These are phyloP conservation scores for Leptinotarsa lineolata DNA, from an alignment of 1,140 invertebrate genomes.

Conservation along the genomic window DNA sequence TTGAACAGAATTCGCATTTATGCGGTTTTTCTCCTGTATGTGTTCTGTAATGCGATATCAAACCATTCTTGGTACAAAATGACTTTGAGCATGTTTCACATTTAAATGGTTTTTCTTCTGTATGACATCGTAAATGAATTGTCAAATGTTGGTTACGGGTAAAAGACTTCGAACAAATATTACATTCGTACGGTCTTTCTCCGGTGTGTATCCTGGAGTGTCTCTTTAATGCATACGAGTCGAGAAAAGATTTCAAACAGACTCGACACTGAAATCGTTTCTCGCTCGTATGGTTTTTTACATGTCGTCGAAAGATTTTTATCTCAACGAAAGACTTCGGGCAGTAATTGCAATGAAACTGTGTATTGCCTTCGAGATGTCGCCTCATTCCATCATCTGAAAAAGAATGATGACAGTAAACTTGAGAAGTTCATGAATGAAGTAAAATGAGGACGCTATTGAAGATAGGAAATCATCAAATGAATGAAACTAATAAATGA, in stretches of 20 bases:
- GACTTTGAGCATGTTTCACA: background rate
- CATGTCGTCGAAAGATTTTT: too few species aligned
- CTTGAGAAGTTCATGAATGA: too few species aligned
- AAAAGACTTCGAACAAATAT: conserved; percentile 32
- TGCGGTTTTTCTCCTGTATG: background rate
- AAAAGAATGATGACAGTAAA: too few species aligned
- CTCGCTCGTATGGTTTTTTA: conserved; percentile 61
- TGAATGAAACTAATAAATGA: too few species aligned
- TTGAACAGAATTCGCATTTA: background rate
- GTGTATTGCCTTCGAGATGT: too few species aligned
- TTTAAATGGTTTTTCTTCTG: background rate
- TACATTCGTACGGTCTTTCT: conserved; percentile 42
- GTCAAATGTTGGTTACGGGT: background rate
- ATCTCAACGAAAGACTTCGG: too few species aligned
- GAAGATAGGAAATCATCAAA: too few species aligned
- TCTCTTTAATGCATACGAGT: conserved; percentile 53
- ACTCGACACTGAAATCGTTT: conserved; percentile 60
- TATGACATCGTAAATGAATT: background rate
- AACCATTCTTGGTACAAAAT: background rate
- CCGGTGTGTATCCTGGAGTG: conserved; percentile 53
- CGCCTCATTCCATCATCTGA: too few species aligned
- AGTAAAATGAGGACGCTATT: too few species aligned
- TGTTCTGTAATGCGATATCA: background rate
- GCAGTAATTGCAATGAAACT: too few species aligned
- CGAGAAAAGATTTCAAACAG: conserved; percentile 32